phyloP scores from a whole-genome alignment of 2,797 vertebrate species.

The Rhynchonycteris naso region DNA sequence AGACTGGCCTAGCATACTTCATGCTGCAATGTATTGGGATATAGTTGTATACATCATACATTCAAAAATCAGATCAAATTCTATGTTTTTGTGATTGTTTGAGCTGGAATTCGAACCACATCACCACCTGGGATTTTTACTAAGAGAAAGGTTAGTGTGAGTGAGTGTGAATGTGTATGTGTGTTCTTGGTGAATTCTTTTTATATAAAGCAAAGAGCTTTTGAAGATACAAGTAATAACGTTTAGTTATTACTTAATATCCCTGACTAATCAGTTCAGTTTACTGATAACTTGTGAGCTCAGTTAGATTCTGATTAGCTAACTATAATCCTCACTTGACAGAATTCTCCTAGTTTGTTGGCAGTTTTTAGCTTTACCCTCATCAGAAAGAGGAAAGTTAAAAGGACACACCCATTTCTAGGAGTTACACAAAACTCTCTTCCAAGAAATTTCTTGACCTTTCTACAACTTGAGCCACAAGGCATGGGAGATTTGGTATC shows the following conservation, averaged over 20 bases:
- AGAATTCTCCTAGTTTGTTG: conserved; percentile 44
- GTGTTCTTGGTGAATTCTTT: not conserved
- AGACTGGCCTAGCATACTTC: not conserved
- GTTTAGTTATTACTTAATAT: conserved; percentile 19
- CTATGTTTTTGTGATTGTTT: not conserved
- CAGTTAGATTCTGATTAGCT: conserved; percentile 16
- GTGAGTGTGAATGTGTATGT: not conserved
- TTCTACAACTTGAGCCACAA: conserved; percentile 52
- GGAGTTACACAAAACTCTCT: conserved; percentile 69
- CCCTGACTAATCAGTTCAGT: not conserved
- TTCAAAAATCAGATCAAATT: conserved; percentile 4
- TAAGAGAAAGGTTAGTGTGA: not conserved
- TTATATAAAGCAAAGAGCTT: conserved; percentile 30
- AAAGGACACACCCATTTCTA: conserved; percentile 72
- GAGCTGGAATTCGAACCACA: not conserved
- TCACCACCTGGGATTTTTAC: not conserved
- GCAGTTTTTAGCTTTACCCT: conserved; percentile 54
- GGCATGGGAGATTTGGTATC: conserved; percentile 55
- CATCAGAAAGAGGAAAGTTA: conserved; percentile 72
- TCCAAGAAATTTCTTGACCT: conserved; percentile 73
- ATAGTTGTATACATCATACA: not conserved
- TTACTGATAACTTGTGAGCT: not conserved
- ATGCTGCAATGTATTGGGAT: not conserved
- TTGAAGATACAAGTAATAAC: not conserved
- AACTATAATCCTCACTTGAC: conserved; percentile 25